phyloP scores from a whole-genome alignment of 2,797 vertebrate genomes.

The Squalus acanthias region DNA sequence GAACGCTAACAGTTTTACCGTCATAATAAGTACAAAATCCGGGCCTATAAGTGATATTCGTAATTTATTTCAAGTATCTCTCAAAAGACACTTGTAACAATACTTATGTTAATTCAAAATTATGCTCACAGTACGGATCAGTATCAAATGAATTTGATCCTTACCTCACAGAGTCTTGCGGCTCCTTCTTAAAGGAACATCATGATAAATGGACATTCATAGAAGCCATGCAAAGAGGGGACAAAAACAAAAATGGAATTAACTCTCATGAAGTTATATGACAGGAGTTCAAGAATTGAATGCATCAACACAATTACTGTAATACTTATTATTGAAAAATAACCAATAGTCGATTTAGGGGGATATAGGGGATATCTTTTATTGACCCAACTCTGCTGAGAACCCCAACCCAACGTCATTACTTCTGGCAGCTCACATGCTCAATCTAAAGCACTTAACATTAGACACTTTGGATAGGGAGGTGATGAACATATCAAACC shows the following conservation, averaged over 20 bases:
- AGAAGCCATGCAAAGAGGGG: neutral
- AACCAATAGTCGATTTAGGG: neutral
- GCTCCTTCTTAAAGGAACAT: neutral
- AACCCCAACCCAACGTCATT: too few relatives aligned
- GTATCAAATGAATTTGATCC: neutral
- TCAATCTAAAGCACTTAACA: too few relatives aligned
- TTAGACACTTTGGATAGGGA: too few relatives aligned
- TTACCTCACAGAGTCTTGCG: neutral
- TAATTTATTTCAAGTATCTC: neutral
- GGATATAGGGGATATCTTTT: neutral
- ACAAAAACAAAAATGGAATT: neutral
- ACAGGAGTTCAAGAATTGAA: neutral
- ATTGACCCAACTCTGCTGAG: too few relatives aligned
- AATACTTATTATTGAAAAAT: neutral
- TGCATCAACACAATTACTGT: neutral
- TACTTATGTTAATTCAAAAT: neutral
- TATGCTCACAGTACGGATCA: neutral
- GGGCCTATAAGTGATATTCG: neutral
- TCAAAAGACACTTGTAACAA: neutral
- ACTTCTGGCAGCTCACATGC: too few relatives aligned
- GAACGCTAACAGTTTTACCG: too few relatives aligned
- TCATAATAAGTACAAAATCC: too few relatives aligned
- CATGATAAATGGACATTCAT: neutral
- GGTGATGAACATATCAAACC: too few relatives aligned
- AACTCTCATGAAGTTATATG: too few relatives aligned